A percentile compares a stretch with the other conserved stretches of the same genome.
Evolutionary conservation across 2,888 invertebrate species (phyloP).

Genomic region (Chaetogeoica ovagalla): DNA sequence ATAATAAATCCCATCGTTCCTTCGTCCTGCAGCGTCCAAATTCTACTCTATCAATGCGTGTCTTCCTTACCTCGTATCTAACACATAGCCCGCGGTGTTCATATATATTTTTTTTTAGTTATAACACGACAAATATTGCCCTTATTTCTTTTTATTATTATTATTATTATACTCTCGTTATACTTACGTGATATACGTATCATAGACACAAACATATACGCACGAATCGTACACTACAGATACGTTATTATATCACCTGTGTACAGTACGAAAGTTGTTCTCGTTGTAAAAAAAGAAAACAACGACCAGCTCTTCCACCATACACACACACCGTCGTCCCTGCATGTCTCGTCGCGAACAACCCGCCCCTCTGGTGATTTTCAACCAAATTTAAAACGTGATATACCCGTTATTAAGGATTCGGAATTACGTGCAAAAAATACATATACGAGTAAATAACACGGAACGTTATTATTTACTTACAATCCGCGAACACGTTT

Average conservation of each 20-base stretch:
- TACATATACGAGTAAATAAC: too few relatives aligned
- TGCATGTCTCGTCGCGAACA: neutral
- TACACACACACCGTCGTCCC: neutral
- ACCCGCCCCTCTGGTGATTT: neutral
- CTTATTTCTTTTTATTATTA: constrained; percentile 8
- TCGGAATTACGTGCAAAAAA: too few relatives aligned
- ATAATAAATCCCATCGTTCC: too few relatives aligned
- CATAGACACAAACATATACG: neutral
- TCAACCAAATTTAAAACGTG: too few relatives aligned
- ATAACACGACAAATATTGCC: constrained; percentile 25
- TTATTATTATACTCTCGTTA: constrained; percentile 30
- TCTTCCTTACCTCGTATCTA: neutral
- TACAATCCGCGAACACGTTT: too few relatives aligned
- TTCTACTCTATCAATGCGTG: constrained; percentile 1
- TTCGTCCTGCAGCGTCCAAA: neutral
- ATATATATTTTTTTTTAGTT: neutral
- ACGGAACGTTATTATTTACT: too few relatives aligned
- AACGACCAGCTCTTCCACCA: constrained; percentile 10
- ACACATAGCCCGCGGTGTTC: neutral
- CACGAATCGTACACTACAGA: neutral
- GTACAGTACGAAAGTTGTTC: neutral
- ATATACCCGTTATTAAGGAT: too few relatives aligned
- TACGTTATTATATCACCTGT: neutral
- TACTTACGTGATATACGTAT: neutral
- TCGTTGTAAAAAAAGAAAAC: constrained; percentile 12